Base-by-base conservation (phyloP, 1,140 invertebrate species). In the Eciton burchellii region DNA sequence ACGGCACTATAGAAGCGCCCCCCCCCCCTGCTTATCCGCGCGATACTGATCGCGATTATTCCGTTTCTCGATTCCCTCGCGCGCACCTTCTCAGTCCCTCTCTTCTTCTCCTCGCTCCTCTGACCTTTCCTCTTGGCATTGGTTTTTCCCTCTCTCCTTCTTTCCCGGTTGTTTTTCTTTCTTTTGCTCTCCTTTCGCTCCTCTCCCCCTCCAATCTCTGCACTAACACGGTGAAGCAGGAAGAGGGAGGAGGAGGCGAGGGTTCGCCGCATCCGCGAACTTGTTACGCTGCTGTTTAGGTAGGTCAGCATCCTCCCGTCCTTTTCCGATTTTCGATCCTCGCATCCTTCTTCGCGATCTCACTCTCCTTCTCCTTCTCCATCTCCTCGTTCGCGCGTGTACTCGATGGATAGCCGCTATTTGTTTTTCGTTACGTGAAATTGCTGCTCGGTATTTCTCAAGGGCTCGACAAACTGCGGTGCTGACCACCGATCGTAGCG, bases 361-460 rank as follows among this genome's bases (percentile, higher is more conserved):
- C 35, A 54, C 49, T 71, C 54, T 62, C 26, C 56, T 82, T 59
- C 56, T 66, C 49, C 41, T 52, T 71, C 54, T 62, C 26, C 56
- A 79, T 59, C 56, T 66, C 49, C 41, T 52, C n/a, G n/a, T n/a
- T 19, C 56, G 63, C 54, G 24, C 70, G 47, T 71, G 43, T 24
- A 71, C 81, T 86, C 87, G 84, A 89, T 89, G 79, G 72, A 85
- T 88, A 47, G 45, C 56, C 54, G 72, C 83, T 91, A 89, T 92
- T 91, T 92, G 89, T 91, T 91, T 92, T 91, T 92, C 91, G 89
- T 91, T 91, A 91, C 81, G 86, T 71, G 90, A 87, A 90, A 91
- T 90, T 90, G 88, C 81, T 83, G 84, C 66, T 84, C 85, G 66
- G 84, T 91, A 85, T 91, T 88, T 90, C 88, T 91, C 84, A 82